Percentiles rank a stretch among this genome's conserved stretches.
Evolutionary conservation across 1,140 invertebrate genomes (phyloP).

Genomic region (Zaprionus ghesquierei): DNA sequence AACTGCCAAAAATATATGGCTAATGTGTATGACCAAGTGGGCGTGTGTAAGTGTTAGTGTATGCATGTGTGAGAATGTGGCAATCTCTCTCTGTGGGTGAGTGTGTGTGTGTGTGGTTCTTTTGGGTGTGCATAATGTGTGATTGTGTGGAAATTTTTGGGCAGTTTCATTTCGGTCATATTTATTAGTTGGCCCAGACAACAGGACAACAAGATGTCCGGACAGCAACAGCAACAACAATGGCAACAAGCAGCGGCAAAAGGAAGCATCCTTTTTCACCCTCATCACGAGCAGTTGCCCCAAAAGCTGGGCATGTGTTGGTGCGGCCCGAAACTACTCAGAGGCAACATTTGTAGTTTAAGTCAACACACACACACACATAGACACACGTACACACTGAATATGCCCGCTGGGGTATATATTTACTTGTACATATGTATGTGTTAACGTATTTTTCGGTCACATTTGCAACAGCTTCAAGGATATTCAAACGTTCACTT

Average conservation of each 20-base stretch:
- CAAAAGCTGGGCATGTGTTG: slow-evolving; percentile 58
- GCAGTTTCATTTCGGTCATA: slow-evolving; percentile 82
- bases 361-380: slow-evolving; percentile 38
- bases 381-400: slow-evolving; percentile 18
- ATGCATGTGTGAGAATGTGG: slow-evolving; percentile 17
- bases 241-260: slow-evolving; percentile 24
- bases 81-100: slow-evolving; percentile 2
- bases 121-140: slow-evolving; percentile 73
- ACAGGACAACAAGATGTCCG: slow-evolving; percentile 72
- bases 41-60: slow-evolving; percentile 13
- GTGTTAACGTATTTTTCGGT: slow-evolving; percentile 30
- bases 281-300: slow-evolving; percentile 67
- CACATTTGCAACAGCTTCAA: slow-evolving; percentile 45
- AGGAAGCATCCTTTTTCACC: slow-evolving; percentile 77
- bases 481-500: slow-evolving; percentile 36
- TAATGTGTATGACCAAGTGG: slow-evolving; percentile 59
- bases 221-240: slow-evolving; percentile 19
- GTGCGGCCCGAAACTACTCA: slow-evolving; percentile 58
- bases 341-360: slow-evolving; percentile 35
- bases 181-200: slow-evolving; percentile 80
- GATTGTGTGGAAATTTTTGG: slow-evolving; percentile 81
- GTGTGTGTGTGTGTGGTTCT: slow-evolving; percentile 24
- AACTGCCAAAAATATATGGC: slow-evolving; percentile 77
- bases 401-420: slow-evolving; percentile 23
- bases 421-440: slow-evolving; percentile 20